These are phyloP conservation scores for Tanytarsus gracilentus DNA, from an alignment of 2,888 invertebrate species.

Conservation along the genomic window DNA sequence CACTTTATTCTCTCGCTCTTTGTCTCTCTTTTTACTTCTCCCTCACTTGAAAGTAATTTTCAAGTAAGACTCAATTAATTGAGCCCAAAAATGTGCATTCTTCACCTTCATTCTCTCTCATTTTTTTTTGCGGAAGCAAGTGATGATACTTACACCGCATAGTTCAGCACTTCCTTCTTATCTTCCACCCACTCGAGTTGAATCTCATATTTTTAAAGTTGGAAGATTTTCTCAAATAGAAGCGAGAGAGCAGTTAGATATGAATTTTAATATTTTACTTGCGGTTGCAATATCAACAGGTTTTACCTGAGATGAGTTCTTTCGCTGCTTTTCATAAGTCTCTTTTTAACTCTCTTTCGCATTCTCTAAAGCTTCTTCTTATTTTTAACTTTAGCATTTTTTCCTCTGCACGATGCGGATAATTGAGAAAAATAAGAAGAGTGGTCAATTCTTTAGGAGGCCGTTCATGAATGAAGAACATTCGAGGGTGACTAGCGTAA, in stretches of 20 bases:
- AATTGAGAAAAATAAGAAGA: too few species aligned
- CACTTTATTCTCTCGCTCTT: too few species aligned
- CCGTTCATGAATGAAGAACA: neutral
- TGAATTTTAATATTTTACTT: constrained; percentile 27
- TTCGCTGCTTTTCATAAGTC: neutral
- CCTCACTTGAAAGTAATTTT: neutral
- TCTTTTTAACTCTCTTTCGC: neutral
- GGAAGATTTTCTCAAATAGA: neutral
- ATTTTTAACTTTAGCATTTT: neutral
- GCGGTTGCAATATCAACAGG: constrained; percentile 18
- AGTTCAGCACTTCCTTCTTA: too few species aligned
- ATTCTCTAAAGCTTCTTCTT: neutral
- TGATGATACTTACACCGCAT: too few species aligned
- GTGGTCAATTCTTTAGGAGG: neutral
- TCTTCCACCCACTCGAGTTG: too few species aligned
- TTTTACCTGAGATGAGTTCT: neutral
- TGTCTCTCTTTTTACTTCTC: too few species aligned
- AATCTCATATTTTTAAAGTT: neutral
- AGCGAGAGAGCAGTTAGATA: neutral
- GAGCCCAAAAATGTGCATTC: too few species aligned
- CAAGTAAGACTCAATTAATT: too few species aligned
- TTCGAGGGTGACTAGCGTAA: too few species aligned
- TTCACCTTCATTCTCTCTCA: too few species aligned
- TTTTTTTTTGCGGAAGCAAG: too few species aligned
- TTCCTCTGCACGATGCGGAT: neutral